Evolutionary conservation across 2,113 vertebrate genomes (phyloP), one percentile per base, ranked within the genome.

Genomic region (Rynchops niger): DNA sequence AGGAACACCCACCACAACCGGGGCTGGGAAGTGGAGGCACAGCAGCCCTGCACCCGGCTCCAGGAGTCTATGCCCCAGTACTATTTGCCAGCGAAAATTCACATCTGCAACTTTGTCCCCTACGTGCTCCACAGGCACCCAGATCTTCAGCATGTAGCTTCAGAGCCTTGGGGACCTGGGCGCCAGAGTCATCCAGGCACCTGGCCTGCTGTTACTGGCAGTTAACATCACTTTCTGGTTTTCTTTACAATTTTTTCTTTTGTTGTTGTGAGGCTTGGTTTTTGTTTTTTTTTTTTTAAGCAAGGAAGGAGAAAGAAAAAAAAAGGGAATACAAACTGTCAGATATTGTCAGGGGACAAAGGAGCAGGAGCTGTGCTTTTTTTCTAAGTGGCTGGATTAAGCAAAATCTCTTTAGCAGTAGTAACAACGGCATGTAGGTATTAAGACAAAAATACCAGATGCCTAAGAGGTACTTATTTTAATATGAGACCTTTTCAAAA

Each of bases 401-500:
- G 67, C 72, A 86, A 34, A 77, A 88, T 94, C 78, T 83, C 63
- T 93, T 83, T 32, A 93, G 59, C 73, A 77, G 70, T 55, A 88
- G 83, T 5, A 94, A 61, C 59, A 82, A 40, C 2, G 1, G 61
- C 76, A 86, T n/a, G 38, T 5, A 82, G 53, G 52, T 81, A 92
- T 52, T 86, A 88, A 74, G 72, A 88, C n/a, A 92, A 78, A 91
- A 95, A 82, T 38, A 87, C 30, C 59, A 82, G 78, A 89, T 93
- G 49, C 66, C 89, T 84, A 91, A 93, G 63, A 25, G 80, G 45
- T 47, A 76, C 52, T 76, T 86, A 93, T 80, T 94, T 94, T 94
- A 90, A 88, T 89, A 83, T 25, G 25, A 95, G 67, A 79, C n/a
- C 72, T 94, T 94, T 96, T 55, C 36, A 89, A 77, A 89, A 76